Evolutionary conservation across 1,140 invertebrate genomes (phyloP).

Genomic region (roundworm (Caenorhabditis elegans)): DNA sequence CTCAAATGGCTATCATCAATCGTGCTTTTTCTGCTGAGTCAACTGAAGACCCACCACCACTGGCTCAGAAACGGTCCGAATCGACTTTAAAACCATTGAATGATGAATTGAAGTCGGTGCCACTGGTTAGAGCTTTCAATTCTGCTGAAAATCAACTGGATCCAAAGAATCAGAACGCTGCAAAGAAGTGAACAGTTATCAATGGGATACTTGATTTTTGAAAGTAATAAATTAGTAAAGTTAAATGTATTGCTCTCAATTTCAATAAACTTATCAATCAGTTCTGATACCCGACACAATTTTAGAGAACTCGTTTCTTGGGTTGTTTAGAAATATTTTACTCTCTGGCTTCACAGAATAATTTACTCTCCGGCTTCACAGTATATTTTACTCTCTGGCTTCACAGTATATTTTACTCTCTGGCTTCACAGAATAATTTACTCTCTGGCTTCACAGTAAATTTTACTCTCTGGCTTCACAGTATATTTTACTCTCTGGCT

Average conservation of each 20-base stretch:
- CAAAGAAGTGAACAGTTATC: background rate
- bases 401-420: no score
- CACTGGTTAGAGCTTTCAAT: constrained; percentile 9
- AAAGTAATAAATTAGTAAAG: background rate
- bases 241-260: background rate
- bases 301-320: no score
- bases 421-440: no score
- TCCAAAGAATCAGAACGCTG: background rate
- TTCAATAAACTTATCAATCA: no score
- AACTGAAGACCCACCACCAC: background rate
- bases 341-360: no score
- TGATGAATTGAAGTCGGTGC: background rate
- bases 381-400: no score
- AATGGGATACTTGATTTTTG: background rate
- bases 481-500: no score
- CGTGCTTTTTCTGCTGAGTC: constrained; percentile 1
- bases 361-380: no score
- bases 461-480: no score
- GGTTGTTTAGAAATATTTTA: no score
- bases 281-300: no score
- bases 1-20: background rate
- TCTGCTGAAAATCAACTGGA: background rate
- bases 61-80: background rate
- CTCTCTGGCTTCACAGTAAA: no score
- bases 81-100: background rate